Conservation (phyloP, 2,797 vertebrate species). For the Oryzias dopingdopingensis region DNA sequence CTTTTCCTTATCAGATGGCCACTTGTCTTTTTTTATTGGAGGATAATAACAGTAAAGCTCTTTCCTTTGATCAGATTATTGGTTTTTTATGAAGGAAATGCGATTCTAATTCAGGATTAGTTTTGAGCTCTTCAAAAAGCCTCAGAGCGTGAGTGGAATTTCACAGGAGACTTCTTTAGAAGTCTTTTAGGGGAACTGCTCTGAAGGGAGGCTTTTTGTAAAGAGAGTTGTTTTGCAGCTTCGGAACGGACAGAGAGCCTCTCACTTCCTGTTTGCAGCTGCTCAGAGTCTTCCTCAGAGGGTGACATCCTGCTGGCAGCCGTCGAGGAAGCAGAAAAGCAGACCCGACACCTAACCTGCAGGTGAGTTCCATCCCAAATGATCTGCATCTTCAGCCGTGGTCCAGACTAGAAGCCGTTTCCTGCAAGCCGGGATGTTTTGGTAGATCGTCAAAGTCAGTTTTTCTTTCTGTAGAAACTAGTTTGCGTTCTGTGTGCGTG, state of each 20-base stretch:
- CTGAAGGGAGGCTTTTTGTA: conserved; percentile 20
- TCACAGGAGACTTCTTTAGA: neutral
- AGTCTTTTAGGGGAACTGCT: conserved; percentile 43
- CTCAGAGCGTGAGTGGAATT: neutral
- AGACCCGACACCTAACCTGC: neutral
- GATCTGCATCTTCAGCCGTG: conserved; percentile 20
- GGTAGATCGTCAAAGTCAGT: neutral
- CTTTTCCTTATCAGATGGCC: conserved; percentile 41
- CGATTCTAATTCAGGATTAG: too few species aligned
- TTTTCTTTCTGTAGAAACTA: neutral
- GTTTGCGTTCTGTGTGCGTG: conserved; percentile 14
- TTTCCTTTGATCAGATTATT: too few species aligned
- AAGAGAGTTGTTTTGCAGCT: conserved; percentile 55
- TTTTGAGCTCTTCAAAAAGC: too few species aligned
- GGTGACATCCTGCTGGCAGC: neutral
- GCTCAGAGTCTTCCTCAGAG: conserved; percentile 19
- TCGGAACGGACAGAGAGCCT: conserved; percentile 64
- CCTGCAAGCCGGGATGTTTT: neutral
- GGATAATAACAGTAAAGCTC: neutral
- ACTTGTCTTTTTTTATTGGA: neutral
- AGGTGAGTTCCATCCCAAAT: conserved; percentile 21
- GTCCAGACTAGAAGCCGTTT: conserved; percentile 34
- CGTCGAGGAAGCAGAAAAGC: neutral
- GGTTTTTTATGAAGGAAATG: too few species aligned
- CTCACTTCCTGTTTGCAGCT: conserved; percentile 62